Evolutionary conservation across 1,140 invertebrate species (phyloP).

Genomic region (Diachasmimorpha longicaudata): DNA sequence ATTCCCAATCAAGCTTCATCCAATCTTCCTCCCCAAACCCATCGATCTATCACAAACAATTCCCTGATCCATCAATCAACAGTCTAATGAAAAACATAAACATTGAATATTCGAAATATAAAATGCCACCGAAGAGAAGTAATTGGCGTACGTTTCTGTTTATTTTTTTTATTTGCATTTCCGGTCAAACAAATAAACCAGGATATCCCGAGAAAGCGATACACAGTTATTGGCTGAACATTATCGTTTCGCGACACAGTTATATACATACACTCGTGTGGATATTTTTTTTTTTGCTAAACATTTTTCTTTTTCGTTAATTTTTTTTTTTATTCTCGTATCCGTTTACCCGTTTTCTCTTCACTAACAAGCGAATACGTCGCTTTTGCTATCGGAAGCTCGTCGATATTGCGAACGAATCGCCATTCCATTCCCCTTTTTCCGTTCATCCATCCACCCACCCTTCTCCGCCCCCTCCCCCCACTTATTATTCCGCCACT

Average conservation of each 20-base stretch:
- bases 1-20: too few relatives aligned
- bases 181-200: constrained; percentile 15
- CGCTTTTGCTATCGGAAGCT: constrained; percentile 16
- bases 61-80: not conserved
- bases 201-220: constrained; percentile 18
- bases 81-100: not conserved
- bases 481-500: constrained; percentile 14
- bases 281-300: constrained; percentile 7
- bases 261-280: constrained; percentile 13
- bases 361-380: constrained; percentile 2
- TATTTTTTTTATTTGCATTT: not conserved
- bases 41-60: not conserved
- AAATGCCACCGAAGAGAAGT: not conserved
- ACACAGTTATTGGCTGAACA: constrained; percentile 26
- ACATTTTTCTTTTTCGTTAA: constrained; percentile 5
- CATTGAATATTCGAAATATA: not conserved
- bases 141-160: not conserved
- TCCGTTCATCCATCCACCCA: not conserved
- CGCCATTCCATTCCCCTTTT: constrained; percentile 17
- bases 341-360: not conserved
- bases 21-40: not conserved
- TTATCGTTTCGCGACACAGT: constrained; percentile 12
- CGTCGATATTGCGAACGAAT: constrained; percentile 23
- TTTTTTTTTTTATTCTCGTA: not conserved
- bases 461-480: not conserved